Conservation (phyloP, 2,797 vertebrate genomes). For the Sebastes jordani region DNA sequence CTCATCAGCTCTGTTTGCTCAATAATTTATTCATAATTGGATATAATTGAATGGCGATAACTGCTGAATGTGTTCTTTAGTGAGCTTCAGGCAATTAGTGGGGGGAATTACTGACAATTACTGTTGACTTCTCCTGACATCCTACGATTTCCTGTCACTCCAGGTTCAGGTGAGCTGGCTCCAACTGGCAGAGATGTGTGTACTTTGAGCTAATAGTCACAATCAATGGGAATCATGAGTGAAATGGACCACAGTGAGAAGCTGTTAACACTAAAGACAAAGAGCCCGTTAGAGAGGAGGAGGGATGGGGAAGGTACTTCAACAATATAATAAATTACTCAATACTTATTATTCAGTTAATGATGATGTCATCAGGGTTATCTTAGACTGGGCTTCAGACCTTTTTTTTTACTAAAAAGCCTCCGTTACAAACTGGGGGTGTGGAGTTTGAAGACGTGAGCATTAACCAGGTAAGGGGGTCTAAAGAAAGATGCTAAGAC, state of each 20-base stretch:
- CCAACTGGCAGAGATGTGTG: constrained; percentile 25
- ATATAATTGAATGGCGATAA: constrained; percentile 61
- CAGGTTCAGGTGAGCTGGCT: constrained; percentile 26
- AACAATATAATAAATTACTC: background rate
- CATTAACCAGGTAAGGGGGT: background rate
- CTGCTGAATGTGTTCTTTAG: constrained; percentile 59
- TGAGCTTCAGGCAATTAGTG: constrained; percentile 44
- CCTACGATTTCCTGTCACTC: constrained; percentile 44
- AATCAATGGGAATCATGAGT: constrained; percentile 44
- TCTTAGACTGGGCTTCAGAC: background rate
- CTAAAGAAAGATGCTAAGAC: background rate
- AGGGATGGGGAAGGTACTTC: background rate
- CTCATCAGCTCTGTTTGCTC: constrained; percentile 48
- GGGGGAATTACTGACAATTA: constrained; percentile 61
- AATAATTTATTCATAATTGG: constrained; percentile 61
- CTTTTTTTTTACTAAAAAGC: background rate
- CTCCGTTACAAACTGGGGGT: background rate
- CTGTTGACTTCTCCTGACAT: constrained; percentile 50
- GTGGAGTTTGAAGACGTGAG: background rate
- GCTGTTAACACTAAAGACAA: background rate
- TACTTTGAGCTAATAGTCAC: constrained; percentile 24
- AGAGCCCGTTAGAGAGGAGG: background rate
- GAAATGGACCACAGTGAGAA: constrained; percentile 1
- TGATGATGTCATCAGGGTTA: background rate
- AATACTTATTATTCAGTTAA: background rate